Evolutionary conservation across 2,888 invertebrate species (phyloP), one percentile per base, ranked within the genome.

Genomic region (Neoaliturus tenellus): DNA sequence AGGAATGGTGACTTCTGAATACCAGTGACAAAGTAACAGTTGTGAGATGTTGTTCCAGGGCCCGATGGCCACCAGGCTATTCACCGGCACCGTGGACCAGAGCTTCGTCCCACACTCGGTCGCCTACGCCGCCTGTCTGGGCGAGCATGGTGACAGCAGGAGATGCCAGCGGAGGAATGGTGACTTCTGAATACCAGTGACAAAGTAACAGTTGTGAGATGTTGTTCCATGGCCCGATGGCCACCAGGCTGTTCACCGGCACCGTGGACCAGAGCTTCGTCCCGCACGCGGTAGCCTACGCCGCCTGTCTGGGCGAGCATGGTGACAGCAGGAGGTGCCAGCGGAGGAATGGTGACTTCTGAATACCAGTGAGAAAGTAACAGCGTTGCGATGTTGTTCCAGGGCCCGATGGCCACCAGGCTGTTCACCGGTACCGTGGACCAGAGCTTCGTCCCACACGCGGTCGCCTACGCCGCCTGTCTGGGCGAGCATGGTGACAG

Each of bases 341-440:
- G 62, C 5, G 62, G 31, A 5, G 62, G 6, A 39, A 39, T 12
- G 12, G 39, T 39, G 5, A 39, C 39, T 39, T 12, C 12, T 39
- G n/a, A n/a, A n/a, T n/a, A 39, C 12, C 39, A 5, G 39, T 39
- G 5, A 39, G 5, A 5, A 39, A 5, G 39, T 39, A 39, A 5
- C 12, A 39, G 39, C 12, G 5, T 8, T 12, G 5, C 39, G 12
- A 8, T 39, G 39, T 39, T 12, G 12, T 39, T 87, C 33, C 69
- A 69, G 23, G 69, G 73, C 12, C 73, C 73, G 48, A 6, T 25
- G 39, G 73, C 73, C 28, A 75, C 73, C 25, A 23, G 3, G 73
- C 73, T 75, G 39, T 75, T 75, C 73, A 75, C n/a, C 2, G 71
- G 71, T 0, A 71, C 71, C 35, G 41, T 71, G 35, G 71, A 71